These are phyloP conservation scores for Tricholauxania praeusta DNA, from an alignment of 2,888 invertebrate species.

Conservation along the genomic window DNA sequence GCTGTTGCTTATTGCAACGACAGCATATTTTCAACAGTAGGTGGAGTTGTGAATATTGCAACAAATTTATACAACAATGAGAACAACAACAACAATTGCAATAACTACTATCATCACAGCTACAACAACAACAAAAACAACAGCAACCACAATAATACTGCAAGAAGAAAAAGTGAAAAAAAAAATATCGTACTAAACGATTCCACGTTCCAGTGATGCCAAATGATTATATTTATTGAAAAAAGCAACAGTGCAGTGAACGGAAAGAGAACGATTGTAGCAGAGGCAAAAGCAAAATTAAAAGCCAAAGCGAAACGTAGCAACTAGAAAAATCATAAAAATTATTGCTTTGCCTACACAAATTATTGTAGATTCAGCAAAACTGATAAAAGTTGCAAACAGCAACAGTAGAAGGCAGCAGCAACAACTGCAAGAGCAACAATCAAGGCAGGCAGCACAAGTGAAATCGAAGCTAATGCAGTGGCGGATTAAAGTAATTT, in stretches of 20 bases:
- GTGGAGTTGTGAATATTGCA: conserved; percentile 63
- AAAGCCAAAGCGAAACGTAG: background rate
- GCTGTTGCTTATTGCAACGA: conserved; percentile 3
- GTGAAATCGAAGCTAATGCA: too few relatives aligned
- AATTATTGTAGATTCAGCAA: conserved; percentile 35
- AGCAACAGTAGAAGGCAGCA: background rate
- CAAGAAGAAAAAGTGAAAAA: background rate
- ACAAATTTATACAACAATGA: conserved; percentile 52
- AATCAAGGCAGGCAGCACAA: background rate
- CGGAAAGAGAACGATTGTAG: too few relatives aligned
- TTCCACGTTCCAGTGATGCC: conserved; percentile 6
- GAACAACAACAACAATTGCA: conserved; percentile 15
- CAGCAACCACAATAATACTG: background rate
- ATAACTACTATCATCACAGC: background rate
- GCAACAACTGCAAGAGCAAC: conserved; percentile 1
- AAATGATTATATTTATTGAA: conserved; percentile 1
- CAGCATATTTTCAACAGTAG: conserved; percentile 56
- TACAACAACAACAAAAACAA: background rate
- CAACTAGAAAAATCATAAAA: conserved; percentile 22
- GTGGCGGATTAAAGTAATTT: too few relatives aligned
- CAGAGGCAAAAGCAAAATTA: too few relatives aligned
- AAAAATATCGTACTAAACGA: background rate
- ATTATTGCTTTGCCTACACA: conserved; percentile 27
- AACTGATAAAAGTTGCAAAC: conserved; percentile 31
- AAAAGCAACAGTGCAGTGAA: background rate